These are phyloP conservation scores for Tipula helvola DNA, from an alignment of 2,888 invertebrate genomes.

Conservation along the genomic window DNA sequence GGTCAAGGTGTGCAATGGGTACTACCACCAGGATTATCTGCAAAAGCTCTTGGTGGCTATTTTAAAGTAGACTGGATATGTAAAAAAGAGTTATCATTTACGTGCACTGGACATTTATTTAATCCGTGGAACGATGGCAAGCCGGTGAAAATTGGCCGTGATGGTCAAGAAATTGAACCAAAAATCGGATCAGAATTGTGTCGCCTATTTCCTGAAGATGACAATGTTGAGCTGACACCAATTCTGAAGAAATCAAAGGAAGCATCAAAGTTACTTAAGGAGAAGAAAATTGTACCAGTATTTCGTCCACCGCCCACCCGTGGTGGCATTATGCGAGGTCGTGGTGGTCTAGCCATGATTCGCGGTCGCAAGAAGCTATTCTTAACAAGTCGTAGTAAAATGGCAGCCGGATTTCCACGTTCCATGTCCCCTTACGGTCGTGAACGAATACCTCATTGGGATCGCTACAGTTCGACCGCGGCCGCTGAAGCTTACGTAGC, in stretches of 20 bases:
- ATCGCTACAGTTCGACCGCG: constrained; percentile 47
- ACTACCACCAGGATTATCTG: constrained; percentile 82
- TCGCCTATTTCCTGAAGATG: constrained; percentile 85
- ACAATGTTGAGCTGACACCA: constrained; percentile 78
- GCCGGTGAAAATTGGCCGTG: constrained; percentile 97
- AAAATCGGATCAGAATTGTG: constrained; percentile 86
- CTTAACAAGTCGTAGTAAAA: constrained; percentile 48
- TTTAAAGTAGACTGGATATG: constrained; percentile 97
- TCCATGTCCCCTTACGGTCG: constrained; percentile 45
- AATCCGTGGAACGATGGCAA: constrained; percentile 98
- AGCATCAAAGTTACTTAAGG: constrained; percentile 51
- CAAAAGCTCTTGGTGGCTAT: constrained; percentile 87
- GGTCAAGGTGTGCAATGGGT: constrained; percentile 87
- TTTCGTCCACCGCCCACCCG: constrained; percentile 35
- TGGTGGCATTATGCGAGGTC: constrained; percentile 31
- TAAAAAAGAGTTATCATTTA: constrained; percentile 85
- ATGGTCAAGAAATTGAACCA: constrained; percentile 96
- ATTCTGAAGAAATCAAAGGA: constrained; percentile 77
- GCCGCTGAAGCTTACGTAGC: constrained; percentile 79
- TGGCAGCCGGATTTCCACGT: constrained; percentile 28
- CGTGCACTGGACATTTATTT: constrained; percentile 80
- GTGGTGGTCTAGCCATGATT: not conserved
- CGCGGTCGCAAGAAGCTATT: constrained; percentile 48
- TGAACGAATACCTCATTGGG: constrained; percentile 50
- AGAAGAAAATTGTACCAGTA: constrained; percentile 33